A percentile compares a stretch with the other conserved stretches of the same genome.
Evolutionary conservation across 2,888 invertebrate genomes (phyloP).

Genomic region (Lepidonotus clava): DNA sequence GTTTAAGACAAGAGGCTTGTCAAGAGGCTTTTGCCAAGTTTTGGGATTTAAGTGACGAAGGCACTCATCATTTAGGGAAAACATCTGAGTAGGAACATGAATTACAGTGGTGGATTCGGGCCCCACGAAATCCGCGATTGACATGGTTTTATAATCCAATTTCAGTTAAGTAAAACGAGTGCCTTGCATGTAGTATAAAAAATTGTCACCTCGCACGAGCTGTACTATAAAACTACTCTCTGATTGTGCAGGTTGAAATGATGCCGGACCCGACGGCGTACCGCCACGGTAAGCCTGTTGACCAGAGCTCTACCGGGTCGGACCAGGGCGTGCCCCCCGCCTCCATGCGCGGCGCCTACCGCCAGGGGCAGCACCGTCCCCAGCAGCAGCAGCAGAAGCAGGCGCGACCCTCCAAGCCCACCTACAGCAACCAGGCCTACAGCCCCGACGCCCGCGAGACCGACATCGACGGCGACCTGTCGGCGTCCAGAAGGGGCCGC

Average conservation of each 20-base stretch:
- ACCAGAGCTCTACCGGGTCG: conserved; percentile 44
- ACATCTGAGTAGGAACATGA: no score
- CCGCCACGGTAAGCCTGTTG: conserved; percentile 45
- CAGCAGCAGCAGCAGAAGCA: not conserved
- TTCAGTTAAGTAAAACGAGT: no score
- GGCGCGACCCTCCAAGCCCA: not conserved
- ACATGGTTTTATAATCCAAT: no score
- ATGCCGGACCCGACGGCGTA: conserved; percentile 44
- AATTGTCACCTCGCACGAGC: no score
- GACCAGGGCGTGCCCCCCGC: conserved; percentile 49
- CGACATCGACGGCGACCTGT: conserved; percentile 40
- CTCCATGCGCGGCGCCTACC: conserved; percentile 13
- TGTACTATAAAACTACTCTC: no score
- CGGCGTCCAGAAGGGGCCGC: not conserved
- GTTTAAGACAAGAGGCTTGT: no score
- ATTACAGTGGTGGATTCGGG: no score
- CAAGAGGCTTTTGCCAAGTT: no score
- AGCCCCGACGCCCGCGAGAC: conserved; percentile 20
- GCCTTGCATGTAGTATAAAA: no score
- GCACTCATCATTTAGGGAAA: no score
- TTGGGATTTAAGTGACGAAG: no score
- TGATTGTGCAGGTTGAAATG: conserved; percentile 38
- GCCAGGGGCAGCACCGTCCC: not conserved
- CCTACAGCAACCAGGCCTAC: conserved; percentile 52
- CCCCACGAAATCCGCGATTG: no score